Conservation (phyloP, 2,113 vertebrate genomes). For the Eublepharis macularius region DNA sequence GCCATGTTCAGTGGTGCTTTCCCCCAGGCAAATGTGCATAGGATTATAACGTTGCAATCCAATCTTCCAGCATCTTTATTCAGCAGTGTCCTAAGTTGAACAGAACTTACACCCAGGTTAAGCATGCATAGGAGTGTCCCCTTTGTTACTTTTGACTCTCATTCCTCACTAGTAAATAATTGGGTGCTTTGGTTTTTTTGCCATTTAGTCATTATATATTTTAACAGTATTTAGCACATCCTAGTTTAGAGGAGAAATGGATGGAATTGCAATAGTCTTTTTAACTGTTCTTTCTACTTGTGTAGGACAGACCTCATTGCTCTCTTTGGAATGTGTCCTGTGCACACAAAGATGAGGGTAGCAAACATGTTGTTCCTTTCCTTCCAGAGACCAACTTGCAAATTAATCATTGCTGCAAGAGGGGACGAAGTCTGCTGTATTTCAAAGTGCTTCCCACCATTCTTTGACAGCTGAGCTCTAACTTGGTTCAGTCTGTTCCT, state of each 20-base stretch:
- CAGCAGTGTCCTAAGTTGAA: not conserved
- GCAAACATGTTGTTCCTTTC: too few relatives aligned
- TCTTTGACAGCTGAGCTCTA: not conserved
- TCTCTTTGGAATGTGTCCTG: not conserved
- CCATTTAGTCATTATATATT: not conserved
- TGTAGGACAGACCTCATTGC: not conserved
- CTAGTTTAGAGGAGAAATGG: not conserved
- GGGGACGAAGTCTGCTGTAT: not conserved
- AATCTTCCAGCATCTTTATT: not conserved
- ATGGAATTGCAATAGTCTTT: not conserved
- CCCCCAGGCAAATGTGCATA: not conserved
- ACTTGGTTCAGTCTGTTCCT: not conserved
- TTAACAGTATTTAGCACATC: not conserved
- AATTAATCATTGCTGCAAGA: not conserved
- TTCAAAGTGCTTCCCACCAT: not conserved
- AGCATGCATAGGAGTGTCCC: not conserved
- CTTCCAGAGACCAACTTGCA: not conserved
- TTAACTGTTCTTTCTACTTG: not conserved
- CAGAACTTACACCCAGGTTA: not conserved
- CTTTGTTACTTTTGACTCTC: not conserved
- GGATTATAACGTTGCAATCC: not conserved
- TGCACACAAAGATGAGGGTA: not conserved
- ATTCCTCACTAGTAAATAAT: not conserved
- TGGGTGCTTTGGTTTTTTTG: not conserved
- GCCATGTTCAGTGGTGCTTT: not conserved